Conservation (phyloP, 2,113 vertebrate species). For the Myrmecophaga tridactyla region DNA sequence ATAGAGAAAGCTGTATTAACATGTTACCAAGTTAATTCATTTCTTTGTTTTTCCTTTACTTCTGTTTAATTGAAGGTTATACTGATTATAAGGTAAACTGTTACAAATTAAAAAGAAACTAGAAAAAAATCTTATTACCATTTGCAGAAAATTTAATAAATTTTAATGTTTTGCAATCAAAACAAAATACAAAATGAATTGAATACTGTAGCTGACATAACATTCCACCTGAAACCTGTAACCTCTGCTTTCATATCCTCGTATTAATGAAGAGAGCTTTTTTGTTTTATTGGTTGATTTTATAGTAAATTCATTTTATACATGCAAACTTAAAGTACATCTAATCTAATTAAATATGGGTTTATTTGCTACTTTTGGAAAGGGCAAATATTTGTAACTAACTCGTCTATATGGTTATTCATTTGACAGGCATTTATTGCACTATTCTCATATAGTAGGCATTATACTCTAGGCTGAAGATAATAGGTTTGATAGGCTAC, state of each 20-base stretch:
- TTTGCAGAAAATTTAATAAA: conserved; percentile 18
- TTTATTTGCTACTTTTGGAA: conserved; percentile 29
- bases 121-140: not conserved
- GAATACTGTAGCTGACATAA: not conserved
- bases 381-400: not conserved
- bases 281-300: not conserved
- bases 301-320: conserved; percentile 34
- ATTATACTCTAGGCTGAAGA: not conserved
- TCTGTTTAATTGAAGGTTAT: conserved; percentile 13
- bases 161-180: conserved; percentile 9
- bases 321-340: conserved; percentile 33
- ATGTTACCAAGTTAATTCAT: conserved; percentile 9
- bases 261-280: not conserved
- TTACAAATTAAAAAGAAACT: conserved; percentile 38
- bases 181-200: not conserved
- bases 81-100: not conserved
- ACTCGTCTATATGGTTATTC: not conserved
- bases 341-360: not conserved
- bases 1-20: not conserved
- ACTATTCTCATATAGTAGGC: not conserved
- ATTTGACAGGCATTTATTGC: not conserved
- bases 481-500: not conserved
- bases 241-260: conserved; percentile 20
- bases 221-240: not conserved
- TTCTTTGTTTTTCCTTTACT: conserved; percentile 16